These are phyloP conservation scores for Dunckerocampus dactyliophorus DNA, from an alignment of 2,113 vertebrate species.

Conservation along the genomic window DNA sequence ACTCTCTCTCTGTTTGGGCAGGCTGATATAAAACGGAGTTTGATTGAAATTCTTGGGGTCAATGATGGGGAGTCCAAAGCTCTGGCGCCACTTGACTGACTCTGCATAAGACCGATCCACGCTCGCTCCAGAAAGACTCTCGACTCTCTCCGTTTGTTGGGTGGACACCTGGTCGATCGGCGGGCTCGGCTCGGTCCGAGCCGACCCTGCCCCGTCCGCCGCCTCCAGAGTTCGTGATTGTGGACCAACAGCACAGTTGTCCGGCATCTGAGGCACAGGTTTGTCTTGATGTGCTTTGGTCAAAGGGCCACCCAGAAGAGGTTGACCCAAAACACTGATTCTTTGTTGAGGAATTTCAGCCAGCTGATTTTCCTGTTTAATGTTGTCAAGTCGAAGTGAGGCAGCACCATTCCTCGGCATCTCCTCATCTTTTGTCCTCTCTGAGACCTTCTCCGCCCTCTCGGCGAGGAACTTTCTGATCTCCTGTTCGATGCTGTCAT, in stretches of 20 bases:
- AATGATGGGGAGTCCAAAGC: constrained; percentile 50
- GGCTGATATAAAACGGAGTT: constrained; percentile 55
- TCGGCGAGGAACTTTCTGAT: constrained; percentile 85
- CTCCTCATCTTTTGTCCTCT: constrained; percentile 31
- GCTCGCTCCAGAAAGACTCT: constrained; percentile 9
- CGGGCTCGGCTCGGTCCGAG: constrained; percentile 12
- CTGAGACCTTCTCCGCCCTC: constrained; percentile 9
- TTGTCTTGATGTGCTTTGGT: not conserved
- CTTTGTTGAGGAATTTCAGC: constrained; percentile 54
- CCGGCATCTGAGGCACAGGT: not conserved
- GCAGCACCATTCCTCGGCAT: constrained; percentile 18
- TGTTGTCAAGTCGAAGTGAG: constrained; percentile 20
- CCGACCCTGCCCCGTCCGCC: constrained; percentile 48
- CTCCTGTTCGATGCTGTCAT: constrained; percentile 94
- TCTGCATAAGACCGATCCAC: constrained; percentile 36
- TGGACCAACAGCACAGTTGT: not conserved
- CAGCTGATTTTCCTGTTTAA: constrained; percentile 59
- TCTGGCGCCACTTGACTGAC: constrained; percentile 62
- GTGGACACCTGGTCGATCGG: not conserved
- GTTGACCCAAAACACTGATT: constrained; percentile 10
- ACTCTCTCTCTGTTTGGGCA: constrained; percentile 34
- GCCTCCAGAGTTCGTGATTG: constrained; percentile 42
- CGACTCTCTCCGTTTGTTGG: constrained; percentile 13
- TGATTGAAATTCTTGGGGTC: constrained; percentile 31
- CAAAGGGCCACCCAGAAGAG: constrained; percentile 4